Evolutionary conservation across 2,113 vertebrate genomes (phyloP), one percentile per base, ranked within the genome.

Genomic region (Dendropsophus ebraccatus): DNA sequence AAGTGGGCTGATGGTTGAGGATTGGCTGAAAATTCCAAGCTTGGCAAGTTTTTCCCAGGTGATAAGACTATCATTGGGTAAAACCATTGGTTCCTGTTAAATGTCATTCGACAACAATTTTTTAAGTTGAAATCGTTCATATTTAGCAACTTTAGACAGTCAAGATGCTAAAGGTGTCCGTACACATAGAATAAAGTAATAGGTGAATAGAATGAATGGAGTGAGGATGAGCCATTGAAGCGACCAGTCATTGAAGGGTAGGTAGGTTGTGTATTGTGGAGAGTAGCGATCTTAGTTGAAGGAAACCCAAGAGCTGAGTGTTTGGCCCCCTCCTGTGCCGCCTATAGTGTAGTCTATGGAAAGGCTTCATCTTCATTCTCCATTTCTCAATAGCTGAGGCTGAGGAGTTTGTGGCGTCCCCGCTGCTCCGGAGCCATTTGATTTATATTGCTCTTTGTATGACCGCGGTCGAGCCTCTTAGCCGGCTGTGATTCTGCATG

Each of bases 391-490:
- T 23, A 62, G 82, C 9, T 8, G 14, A 58, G 30, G 32, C n/a
- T n/a, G 50, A 45, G 70, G 17, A 9, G 21, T 47, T 25, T 41
- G 5, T 28, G 25, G 60, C 12, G 30, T 62, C 8, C 60, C n/a
- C 16, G 60, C 62, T 50, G 54, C n/a, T 84, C 70, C 25, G 23
- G 14, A 49, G 56, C 47, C 56, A 1, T 11, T 25, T 76, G 58
- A 77, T 77, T 65, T 72, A 41, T 78, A 8, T 17, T 21, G 12
- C 41, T 52, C 83, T 65, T 32, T 56, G 81, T 77, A 75, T 49
- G 58, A 77, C 50, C 32, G 45, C 52, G 83, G 83, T 77, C 73
- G 67, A 67, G 75, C 70, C 23, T 77, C 73, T 77, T 65, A 77
- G 41, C 19, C 41, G n/a, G 35, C 21, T 52, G 58, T 65, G 49